Evolutionary conservation across 2,888 invertebrate species (phyloP), one percentile per base, ranked within the genome.

Genomic region (Platycheirus albimanus): DNA sequence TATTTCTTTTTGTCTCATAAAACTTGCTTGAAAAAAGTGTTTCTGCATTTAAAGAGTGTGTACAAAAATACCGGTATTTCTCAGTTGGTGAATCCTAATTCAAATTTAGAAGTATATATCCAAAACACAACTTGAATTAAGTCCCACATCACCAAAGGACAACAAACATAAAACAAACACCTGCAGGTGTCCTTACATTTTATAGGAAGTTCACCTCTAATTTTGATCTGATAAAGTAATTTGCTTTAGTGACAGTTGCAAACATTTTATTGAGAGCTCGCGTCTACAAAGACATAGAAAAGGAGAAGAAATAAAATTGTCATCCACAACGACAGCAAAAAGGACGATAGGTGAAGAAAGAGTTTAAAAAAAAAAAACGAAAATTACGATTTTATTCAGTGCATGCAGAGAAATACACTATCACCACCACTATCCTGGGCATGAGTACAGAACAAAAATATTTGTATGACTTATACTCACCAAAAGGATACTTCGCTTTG

Each of bases 151-250:
- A n/a, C n/a, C n/a, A n/a, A n/a, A n/a, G n/a, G n/a, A n/a, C n/a
- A n/a, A n/a, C n/a, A n/a, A n/a, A n/a, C n/a, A n/a, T n/a, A n/a
- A n/a, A n/a, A n/a, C n/a, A n/a, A n/a, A n/a, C n/a, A n/a, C n/a
- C n/a, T n/a, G n/a, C n/a, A n/a, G n/a, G n/a, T n/a, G n/a, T n/a
- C n/a, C n/a, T n/a, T n/a, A n/a, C n/a, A n/a, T n/a, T n/a, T n/a
- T n/a, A n/a, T n/a, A n/a, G n/a, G n/a, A n/a, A n/a, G n/a, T n/a
- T n/a, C n/a, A n/a, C n/a, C n/a, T 33, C 30, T 7, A 4, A 2
- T 33, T 33, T 74, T 78, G 85, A 85, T 85, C 85, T 81, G 85
- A 85, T 85, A 85, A 81, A 80, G 81, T 75, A 85, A 85, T 85
- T 85, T 85, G 84, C 77, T 84, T 75, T 78, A 74, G 77, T 85